Evolutionary conservation across 2,113 vertebrate species (phyloP), one percentile per base, ranked within the genome.

Genomic region (Tympanuchus pallidicinctus): DNA sequence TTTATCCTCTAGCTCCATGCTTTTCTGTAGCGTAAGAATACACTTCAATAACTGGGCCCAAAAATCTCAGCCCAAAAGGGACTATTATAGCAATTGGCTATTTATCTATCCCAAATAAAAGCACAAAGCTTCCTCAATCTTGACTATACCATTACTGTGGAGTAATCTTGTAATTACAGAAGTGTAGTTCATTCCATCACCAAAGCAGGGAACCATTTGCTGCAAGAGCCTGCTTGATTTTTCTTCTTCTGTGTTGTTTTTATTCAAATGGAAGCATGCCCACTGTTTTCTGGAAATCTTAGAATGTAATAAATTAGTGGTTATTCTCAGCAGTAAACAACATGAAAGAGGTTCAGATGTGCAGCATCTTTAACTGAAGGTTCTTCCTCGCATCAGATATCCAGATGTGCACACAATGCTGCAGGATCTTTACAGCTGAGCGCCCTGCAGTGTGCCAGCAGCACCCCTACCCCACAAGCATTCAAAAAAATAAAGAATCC

Each of bases 371-470:
- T 8, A 75, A 19, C 47, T 63, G 21, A 24, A 83, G 66, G 34
- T 47, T 73, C 25, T 56, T 42, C 67, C 32, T 57, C 18, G 13
- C 32, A 57, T n/a, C 32, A 77, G 50, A 66, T 65, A 20, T 9
- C 7, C 56, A n/a, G 32, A n/a, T n/a, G 56, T 2, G 1, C 1
- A 0, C 15, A 16, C 66, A 11, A 4, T 25, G 30, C 32, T 52
- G n/a, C 11, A 21, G n/a, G 32, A n/a, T 10, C 32, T 50, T 4
- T 22, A 11, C 28, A 78, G 34, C 38, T 50, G 32, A 9, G 8
- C 21, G 27, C 69, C 27, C 4, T 27, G 20, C 1, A 0, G 18
- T 22, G 38, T 13, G 13, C 72, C 69, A 32, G 13, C 32, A 11
- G n/a, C 38, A 34, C 8, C 30, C 34, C 3, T 17, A 5, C 13